These are phyloP conservation scores for Tylochromis polylepis DNA, from an alignment of 2,113 vertebrate genomes.

Conservation along the genomic window DNA sequence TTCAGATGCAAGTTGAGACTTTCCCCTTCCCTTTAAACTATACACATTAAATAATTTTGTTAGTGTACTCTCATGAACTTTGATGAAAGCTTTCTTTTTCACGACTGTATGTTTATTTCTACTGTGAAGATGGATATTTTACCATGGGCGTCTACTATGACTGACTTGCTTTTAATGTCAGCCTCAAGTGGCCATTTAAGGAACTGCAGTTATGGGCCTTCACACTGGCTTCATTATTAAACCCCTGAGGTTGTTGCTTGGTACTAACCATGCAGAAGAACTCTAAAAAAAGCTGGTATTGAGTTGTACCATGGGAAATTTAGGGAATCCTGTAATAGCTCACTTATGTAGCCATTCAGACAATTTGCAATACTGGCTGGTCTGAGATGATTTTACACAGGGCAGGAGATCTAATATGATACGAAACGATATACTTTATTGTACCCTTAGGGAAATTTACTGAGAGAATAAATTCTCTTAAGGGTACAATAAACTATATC, in stretches of 20 bases:
- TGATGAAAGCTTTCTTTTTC: background rate
- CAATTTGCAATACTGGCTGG: background rate
- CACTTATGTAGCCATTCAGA: background rate
- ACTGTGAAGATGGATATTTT: background rate
- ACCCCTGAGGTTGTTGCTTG: background rate
- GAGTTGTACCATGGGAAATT: background rate
- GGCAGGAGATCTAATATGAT: background rate
- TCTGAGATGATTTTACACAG: background rate
- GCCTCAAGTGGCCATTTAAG: background rate
- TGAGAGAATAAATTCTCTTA: background rate
- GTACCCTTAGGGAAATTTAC: background rate
- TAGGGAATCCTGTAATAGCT: background rate
- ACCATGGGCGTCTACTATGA: background rate
- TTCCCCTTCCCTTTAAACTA: background rate
- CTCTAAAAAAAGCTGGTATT: background rate
- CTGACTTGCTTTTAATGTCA: background rate
- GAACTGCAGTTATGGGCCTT: background rate
- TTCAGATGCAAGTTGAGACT: background rate
- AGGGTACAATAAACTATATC: background rate
- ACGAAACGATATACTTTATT: background rate
- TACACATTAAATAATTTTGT: background rate
- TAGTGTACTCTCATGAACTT: background rate
- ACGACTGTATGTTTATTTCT: background rate
- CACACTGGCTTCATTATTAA: background rate
- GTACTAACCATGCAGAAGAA: background rate